Conservation (phyloP, 2,113 vertebrate genomes). For the rabbit (Oryctolagus cuniculus) region mOryCun1.1 NC_091445.1:3002501-3003000, state of each 20-base stretch:
- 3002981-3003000: slow-evolving; percentile 13
- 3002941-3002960: slow-evolving; percentile 44
- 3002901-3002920: slow-evolving; percentile 34
- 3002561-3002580: too few relatives aligned
- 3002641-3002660: too few relatives aligned
- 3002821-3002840: background rate
- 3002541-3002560: too few relatives aligned
- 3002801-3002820: background rate
- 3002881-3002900: slow-evolving; percentile 47
- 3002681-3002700: too few relatives aligned
- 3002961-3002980: slow-evolving; percentile 58
- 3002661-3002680: too few relatives aligned
- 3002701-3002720: background rate
- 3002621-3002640: too few relatives aligned
- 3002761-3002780: slow-evolving; percentile 7
- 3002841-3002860: background rate
- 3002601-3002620: too few relatives aligned
- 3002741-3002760: background rate
- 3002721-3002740: background rate
- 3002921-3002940: slow-evolving; percentile 58
- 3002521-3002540: too few relatives aligned
- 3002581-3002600: too few relatives aligned
- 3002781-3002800: slow-evolving; percentile 20
- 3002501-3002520: too few relatives aligned
- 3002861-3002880: background rate